Evolutionary conservation across 1,140 invertebrate species (phyloP).

Genomic region (Plutomurus gul): DNA sequence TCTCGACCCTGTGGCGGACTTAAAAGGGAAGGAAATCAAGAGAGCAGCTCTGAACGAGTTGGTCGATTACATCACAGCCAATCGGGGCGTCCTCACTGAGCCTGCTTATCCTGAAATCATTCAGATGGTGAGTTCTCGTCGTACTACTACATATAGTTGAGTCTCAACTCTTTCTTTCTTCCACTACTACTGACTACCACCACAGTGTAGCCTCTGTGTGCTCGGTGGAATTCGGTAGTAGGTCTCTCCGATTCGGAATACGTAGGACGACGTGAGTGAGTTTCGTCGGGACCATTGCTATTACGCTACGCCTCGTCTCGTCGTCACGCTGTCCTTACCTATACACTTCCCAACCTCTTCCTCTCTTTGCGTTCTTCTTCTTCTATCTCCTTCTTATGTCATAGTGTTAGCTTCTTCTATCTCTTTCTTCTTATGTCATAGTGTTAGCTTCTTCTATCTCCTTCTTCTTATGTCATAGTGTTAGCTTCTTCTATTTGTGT

Average conservation of each 20-base stretch:
- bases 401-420: too few relatives aligned
- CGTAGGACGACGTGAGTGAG: background rate
- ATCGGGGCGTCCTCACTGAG: conserved; percentile 93
- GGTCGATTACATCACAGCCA: conserved; percentile 95
- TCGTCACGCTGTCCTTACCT: too few relatives aligned
- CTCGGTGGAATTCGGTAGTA: background rate
- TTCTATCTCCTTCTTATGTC: too few relatives aligned
- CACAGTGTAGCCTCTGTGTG: background rate
- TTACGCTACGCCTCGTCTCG: background rate
- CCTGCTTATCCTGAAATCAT: conserved; percentile 97
- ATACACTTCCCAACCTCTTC: too few relatives aligned
- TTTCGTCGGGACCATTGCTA: background rate
- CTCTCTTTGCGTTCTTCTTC: too few relatives aligned
- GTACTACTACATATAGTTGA: background rate
- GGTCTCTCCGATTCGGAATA: background rate
- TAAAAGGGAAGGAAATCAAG: conserved; percentile 99
- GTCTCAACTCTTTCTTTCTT: background rate
- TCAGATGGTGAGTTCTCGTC: conserved; percentile 74
- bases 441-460: too few relatives aligned
- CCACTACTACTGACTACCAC: background rate
- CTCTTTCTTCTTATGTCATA: too few relatives aligned
- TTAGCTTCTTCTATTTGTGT: too few relatives aligned
- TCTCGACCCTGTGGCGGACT: conserved; percentile 95
- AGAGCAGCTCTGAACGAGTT: conserved; percentile 95
- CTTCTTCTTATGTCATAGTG: too few relatives aligned